Evolutionary conservation across 2,888 invertebrate genomes (phyloP), one percentile per base, ranked within the genome.

Genomic region (Harpalus rufipes): DNA sequence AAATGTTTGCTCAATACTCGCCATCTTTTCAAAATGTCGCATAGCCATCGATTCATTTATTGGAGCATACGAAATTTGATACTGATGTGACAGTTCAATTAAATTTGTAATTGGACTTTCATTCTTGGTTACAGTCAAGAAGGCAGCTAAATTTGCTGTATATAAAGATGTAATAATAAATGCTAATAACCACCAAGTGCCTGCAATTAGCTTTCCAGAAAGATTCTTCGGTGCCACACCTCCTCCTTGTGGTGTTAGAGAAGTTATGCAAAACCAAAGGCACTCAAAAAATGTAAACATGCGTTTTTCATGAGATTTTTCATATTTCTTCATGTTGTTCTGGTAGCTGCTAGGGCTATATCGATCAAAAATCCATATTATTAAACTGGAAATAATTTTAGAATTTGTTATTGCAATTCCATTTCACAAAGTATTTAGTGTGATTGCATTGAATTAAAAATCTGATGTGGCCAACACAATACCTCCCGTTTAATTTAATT

Each of bases 161-260:
- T 98, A 98, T 0, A 97, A 97, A 1, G 98, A 98, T 89, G 98
- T 97, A 87, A 98, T 97, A 89, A 98, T 97, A 90, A 98, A 98
- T 0, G 98, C 97, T 91, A 98, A 98, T 16, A 98, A 92, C 98
- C 98, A 98, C 98, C 98, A 98, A 0, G 97, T 97, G 4, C 98
- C 98, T 0, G 98, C 98, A 0, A 98, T 94, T 8, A 98, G 91
- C 59, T 98, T 93, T 0, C 98, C 98, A 0, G 97, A 97, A 0
- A 98, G 92, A 90, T 98, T 98, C 90, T 97, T 97, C 0, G 97
- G 97, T 0, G 97, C 97, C 90, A 97, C 97, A 0, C 97, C 97
- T 0, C 97, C 97, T 0, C 97, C 97, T 90, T 95, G 93, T 0
- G 98, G 98, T 0, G 98, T 98, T 18, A 98, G 91, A 59, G 98